phyloP scores from a whole-genome alignment of 2,113 vertebrate species.

The Delphinapterus leucas region DNA sequence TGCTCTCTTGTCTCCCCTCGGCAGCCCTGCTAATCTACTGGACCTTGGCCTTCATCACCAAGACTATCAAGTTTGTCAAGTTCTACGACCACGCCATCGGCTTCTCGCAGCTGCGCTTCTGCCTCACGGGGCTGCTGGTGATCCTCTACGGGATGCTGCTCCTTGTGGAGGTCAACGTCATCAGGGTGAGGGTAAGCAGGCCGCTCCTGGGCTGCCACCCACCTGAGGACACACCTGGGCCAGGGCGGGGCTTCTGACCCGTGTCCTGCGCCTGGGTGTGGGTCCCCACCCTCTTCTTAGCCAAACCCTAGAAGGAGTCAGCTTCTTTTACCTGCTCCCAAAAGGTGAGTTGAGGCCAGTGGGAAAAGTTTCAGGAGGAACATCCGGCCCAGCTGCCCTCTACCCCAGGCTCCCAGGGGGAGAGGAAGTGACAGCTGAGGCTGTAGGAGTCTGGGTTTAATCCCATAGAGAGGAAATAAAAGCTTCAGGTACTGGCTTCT shows the following conservation, averaged over 20 bases:
- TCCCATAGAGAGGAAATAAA: background rate
- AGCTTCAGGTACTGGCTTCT: background rate
- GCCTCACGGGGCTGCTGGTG: constrained; percentile 93
- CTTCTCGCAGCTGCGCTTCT: constrained; percentile 95
- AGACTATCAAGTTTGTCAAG: constrained; percentile 98
- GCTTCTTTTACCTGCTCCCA: background rate
- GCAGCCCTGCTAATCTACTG: constrained; percentile 96
- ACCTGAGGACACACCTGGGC: background rate
- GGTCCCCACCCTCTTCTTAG: background rate
- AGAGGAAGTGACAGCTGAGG: no score
- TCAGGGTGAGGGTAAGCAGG: constrained; percentile 92
- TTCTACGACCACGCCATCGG: constrained; percentile 95
- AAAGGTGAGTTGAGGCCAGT: background rate
- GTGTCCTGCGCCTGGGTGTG: no score
- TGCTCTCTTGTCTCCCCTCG: background rate
- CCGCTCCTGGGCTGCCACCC: background rate
- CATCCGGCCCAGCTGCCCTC: background rate
- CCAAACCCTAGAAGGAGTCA: background rate
- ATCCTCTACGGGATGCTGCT: constrained; percentile 93
- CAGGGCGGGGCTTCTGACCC: background rate
- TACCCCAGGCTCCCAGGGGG: background rate
- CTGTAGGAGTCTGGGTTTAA: background rate
- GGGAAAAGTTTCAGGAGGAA: background rate
- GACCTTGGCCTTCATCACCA: constrained; percentile 95
- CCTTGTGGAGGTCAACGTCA: constrained; percentile 96